Conservation (phyloP, 1,140 invertebrate genomes). For the Colletes latitarsis region DNA sequence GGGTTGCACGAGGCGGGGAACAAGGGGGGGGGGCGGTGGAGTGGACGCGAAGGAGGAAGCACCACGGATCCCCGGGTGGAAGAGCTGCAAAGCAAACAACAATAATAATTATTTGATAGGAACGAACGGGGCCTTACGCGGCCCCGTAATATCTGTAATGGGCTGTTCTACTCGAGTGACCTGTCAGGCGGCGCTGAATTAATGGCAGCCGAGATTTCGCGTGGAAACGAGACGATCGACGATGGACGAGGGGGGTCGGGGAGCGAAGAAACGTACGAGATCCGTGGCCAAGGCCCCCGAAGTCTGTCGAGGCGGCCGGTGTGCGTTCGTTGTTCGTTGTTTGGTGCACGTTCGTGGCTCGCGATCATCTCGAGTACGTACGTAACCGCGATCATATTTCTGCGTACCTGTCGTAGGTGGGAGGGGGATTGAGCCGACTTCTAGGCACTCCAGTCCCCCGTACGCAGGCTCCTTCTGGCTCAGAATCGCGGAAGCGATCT, state of each 20-base stretch:
- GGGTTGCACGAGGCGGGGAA: conserved; percentile 31
- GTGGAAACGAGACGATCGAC: conserved; percentile 53
- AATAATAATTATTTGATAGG: conserved; percentile 80
- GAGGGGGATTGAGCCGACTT: background rate
- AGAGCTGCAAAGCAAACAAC: conserved; percentile 78
- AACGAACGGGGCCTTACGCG: conserved; percentile 45
- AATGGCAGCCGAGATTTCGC: conserved; percentile 79
- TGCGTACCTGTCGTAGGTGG: conserved; percentile 4
- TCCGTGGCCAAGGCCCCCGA: background rate
- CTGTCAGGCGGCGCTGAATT: conserved; percentile 75
- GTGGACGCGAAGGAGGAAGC: conserved; percentile 14
- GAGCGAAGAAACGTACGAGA: conserved; percentile 2
- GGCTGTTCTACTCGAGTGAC: conserved; percentile 78
- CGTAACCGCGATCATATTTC: conserved; percentile 43
- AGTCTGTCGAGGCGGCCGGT: conserved; percentile 23
- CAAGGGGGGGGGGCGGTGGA: conserved; percentile 7
- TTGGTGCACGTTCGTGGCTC: background rate
- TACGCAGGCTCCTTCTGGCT: background rate
- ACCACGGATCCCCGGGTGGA: conserved; percentile 6
- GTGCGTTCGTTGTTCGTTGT: too few relatives aligned
- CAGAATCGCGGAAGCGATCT: background rate
- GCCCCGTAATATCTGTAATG: conserved; percentile 77
- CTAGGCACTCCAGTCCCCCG: conserved; percentile 12
- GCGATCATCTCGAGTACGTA: conserved; percentile 27
- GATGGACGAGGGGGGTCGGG: background rate